Conservation (phyloP, 2,888 invertebrate genomes). For the Calephelis perditalis region DNA sequence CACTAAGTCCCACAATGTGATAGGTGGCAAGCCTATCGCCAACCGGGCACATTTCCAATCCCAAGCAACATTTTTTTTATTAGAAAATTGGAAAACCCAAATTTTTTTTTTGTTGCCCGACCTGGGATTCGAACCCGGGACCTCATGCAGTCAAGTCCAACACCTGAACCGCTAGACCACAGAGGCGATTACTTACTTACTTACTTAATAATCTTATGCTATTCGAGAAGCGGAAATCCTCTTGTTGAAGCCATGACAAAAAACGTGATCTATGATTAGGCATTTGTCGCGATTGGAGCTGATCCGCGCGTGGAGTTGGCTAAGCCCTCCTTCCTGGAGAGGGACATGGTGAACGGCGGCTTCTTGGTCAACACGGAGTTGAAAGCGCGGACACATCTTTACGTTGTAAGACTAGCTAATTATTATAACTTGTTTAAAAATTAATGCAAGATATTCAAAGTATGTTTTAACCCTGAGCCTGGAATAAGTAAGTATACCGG, state of each 20-base stretch:
- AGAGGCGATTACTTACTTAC: background rate
- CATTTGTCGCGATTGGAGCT: conserved; percentile 43
- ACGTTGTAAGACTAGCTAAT: conserved; percentile 44
- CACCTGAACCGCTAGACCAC: too few relatives aligned
- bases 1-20: too few relatives aligned
- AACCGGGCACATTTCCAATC: too few relatives aligned
- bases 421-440: background rate
- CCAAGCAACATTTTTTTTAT: too few relatives aligned
- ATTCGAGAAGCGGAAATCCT: background rate
- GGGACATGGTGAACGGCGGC: conserved; percentile 53
- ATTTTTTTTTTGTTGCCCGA: too few relatives aligned
- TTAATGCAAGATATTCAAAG: too few relatives aligned
- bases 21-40: too few relatives aligned
- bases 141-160: too few relatives aligned
- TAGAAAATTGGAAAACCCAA: too few relatives aligned
- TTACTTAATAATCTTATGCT: background rate
- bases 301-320: conserved; percentile 52
- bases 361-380: conserved; percentile 61
- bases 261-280: conserved; percentile 26
- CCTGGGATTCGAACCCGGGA: too few relatives aligned
- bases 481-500: too few relatives aligned
- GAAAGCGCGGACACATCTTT: conserved; percentile 59
- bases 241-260: background rate
- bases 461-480: too few relatives aligned
- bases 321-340: conserved; percentile 49